A percentile compares a stretch with the other conserved stretches of the same genome.
Evolutionary conservation across 2,888 invertebrate species (phyloP).

Genomic region (Eupsilia transversa): DNA sequence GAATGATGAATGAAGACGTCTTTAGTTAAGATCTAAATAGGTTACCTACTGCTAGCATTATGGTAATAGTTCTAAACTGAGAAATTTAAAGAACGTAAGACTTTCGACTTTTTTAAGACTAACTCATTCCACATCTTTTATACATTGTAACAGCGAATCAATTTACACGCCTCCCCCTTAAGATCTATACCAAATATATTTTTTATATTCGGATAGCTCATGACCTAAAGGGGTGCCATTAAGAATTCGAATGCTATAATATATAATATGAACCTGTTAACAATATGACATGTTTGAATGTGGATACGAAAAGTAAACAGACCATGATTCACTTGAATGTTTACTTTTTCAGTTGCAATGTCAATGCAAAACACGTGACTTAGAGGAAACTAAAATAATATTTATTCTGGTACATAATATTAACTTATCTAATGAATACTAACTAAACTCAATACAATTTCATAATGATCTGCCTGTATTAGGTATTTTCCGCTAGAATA

Average conservation of each 20-base stretch:
- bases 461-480: not conserved
- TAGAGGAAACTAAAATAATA: constrained; percentile 30
- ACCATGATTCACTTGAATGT: constrained; percentile 42
- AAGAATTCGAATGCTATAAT: too few relatives aligned
- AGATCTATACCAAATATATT: too few relatives aligned
- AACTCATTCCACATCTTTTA: too few relatives aligned
- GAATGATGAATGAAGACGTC: not conserved
- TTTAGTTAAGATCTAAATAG: not conserved
- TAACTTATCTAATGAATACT: constrained; percentile 13
- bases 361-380: constrained; percentile 35
- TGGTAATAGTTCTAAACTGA: not conserved
- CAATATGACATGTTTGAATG: constrained; percentile 12
- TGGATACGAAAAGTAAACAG: constrained; percentile 33
- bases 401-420: constrained; percentile 22
- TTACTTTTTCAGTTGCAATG: constrained; percentile 40
- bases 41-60: not conserved
- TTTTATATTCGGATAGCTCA: too few relatives aligned
- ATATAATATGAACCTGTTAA: constrained; percentile 13
- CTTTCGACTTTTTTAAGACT: too few relatives aligned
- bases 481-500: not conserved
- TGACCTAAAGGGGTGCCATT: too few relatives aligned
- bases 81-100: not conserved
- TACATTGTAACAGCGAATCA: too few relatives aligned
- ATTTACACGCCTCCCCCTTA: too few relatives aligned
- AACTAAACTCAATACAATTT: constrained; percentile 5